phyloP scores from a whole-genome alignment of 2,797 vertebrate species.

The Neosalanx taihuensis region DNA sequence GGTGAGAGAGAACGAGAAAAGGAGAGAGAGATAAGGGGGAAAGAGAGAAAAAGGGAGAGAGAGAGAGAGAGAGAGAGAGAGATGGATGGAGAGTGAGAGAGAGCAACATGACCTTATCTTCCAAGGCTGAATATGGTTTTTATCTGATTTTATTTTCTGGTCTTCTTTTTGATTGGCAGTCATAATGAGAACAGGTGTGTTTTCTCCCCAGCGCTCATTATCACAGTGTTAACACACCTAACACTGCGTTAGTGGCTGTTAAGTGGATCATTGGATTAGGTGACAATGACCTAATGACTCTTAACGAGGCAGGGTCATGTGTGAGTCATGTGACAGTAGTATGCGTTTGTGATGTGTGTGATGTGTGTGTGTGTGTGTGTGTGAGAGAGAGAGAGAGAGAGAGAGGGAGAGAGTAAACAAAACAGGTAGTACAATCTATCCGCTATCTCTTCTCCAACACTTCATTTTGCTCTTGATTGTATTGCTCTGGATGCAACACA shows the following conservation, averaged over 20 bases:
- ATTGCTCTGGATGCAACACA: neutral
- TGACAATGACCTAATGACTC: slow-evolving; percentile 12
- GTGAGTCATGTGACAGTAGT: neutral
- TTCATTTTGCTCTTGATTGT: neutral
- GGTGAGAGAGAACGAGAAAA: neutral
- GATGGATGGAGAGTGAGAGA: neutral
- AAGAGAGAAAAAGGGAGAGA: neutral
- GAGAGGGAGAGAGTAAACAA: neutral
- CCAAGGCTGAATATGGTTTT: neutral
- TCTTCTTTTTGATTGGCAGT: neutral
- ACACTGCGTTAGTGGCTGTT: neutral
- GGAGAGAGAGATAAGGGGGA: neutral
- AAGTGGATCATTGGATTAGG: neutral
- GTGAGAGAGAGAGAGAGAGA: too few relatives aligned
- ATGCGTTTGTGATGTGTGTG: too few relatives aligned
- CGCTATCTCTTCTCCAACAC: neutral
- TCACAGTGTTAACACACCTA: neutral
- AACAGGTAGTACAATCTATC: slow-evolving; percentile 3
- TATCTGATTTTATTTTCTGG: neutral
- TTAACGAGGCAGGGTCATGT: neutral
- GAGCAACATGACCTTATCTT: slow-evolving; percentile 11
- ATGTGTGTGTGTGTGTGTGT: neutral
- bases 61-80: neutral
- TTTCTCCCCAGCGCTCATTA: neutral
- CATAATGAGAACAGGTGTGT: neutral